Conservation (phyloP, 2,888 invertebrate genomes). For the Polyommatus iphigenia region DNA sequence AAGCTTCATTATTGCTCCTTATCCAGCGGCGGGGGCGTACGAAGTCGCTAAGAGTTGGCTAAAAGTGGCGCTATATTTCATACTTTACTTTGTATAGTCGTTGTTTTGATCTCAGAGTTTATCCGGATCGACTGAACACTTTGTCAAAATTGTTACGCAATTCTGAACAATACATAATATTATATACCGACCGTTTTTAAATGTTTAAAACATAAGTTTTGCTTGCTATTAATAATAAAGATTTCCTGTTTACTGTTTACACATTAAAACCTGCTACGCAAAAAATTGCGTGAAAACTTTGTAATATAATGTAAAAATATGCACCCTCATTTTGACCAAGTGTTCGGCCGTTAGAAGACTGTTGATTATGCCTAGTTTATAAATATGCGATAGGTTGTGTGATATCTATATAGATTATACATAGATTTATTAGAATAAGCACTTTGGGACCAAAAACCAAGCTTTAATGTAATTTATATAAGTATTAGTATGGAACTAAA, state of each 20-base stretch:
- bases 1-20: neutral
- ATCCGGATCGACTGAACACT: slow-evolving; percentile 40
- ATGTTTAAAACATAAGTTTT: neutral
- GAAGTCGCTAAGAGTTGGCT: neutral
- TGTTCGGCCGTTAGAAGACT: slow-evolving; percentile 10
- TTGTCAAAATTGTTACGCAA: neutral
- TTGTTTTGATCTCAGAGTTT: slow-evolving; percentile 74
- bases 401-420: slow-evolving; percentile 62
- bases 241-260: neutral
- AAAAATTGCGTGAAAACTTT: neutral
- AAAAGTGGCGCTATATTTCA: neutral
- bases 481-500: neutral
- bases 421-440: slow-evolving; percentile 55
- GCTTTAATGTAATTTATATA: slow-evolving; percentile 57
- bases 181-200: neutral
- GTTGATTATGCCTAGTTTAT: slow-evolving; percentile 27
- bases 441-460: slow-evolving; percentile 65
- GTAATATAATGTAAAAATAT: slow-evolving; percentile 5
- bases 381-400: slow-evolving; percentile 13
- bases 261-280: neutral
- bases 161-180: neutral
- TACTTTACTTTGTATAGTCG: slow-evolving; percentile 22
- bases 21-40: neutral
- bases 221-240: neutral
- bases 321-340: slow-evolving; percentile 22